Conservation (phyloP, 2,888 invertebrate species). For the Onthophagus sagittarius region DNA sequence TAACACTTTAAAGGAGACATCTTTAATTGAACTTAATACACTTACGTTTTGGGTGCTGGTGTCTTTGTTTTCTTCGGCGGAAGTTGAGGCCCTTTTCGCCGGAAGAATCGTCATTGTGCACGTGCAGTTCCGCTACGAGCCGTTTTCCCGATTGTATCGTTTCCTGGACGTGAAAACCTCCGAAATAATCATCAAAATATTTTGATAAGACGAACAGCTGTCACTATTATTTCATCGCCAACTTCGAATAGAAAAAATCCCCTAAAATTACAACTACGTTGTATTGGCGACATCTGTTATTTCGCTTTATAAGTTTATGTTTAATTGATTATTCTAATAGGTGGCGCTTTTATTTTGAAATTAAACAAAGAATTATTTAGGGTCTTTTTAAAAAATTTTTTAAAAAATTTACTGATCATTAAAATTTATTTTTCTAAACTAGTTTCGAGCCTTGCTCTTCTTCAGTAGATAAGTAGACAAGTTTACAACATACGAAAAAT, state of each 20-base stretch:
- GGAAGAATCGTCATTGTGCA: conserved; percentile 46
- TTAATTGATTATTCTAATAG: too few species aligned
- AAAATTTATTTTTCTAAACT: too few species aligned
- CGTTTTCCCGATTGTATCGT: not conserved
- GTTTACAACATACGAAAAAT: too few species aligned
- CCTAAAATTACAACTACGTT: not conserved
- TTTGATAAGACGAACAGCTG: conserved; percentile 32
- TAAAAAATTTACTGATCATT: too few species aligned
- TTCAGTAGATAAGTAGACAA: too few species aligned
- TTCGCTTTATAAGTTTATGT: too few species aligned
- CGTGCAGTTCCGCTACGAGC: not conserved
- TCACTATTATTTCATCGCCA: conserved; percentile 20
- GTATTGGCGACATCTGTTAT: conserved; percentile 1
- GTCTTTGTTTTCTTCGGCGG: conserved; percentile 43
- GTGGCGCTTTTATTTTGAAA: too few species aligned
- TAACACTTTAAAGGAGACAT: not conserved
- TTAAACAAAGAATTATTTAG: too few species aligned
- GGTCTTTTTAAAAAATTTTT: too few species aligned
- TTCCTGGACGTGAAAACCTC: not conserved
- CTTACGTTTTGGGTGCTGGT: conserved; percentile 43
- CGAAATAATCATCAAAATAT: conserved; percentile 29
- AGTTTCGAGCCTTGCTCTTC: too few species aligned
- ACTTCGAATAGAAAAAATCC: not conserved
- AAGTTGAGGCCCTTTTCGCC: conserved; percentile 41
- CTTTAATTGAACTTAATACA: conserved; percentile 19